Percentiles rank a stretch among this genome's conserved stretches.
Evolutionary conservation across 2,113 vertebrate species (phyloP).

Genomic region (Cryptoleucopteryx plumbea): DNA sequence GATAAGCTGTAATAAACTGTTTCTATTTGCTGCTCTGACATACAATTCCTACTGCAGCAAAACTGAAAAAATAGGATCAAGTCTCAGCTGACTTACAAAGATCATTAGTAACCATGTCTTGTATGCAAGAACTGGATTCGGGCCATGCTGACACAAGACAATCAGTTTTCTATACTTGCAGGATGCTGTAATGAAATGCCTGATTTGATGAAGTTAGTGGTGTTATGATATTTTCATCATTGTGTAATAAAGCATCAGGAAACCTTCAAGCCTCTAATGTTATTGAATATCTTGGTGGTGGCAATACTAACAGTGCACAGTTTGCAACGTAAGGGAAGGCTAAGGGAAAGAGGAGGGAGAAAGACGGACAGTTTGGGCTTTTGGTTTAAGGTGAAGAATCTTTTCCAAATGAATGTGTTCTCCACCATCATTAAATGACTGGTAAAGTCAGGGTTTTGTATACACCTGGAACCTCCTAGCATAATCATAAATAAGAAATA

Average conservation of each 20-base stretch:
- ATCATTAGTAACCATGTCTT: conserved; percentile 32
- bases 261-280: background rate
- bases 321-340: background rate
- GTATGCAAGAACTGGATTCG: background rate
- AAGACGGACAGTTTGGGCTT: rapidly evolving
- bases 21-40: conserved; percentile 15
- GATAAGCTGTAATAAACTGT: conserved; percentile 28
- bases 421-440: background rate
- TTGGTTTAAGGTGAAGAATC: background rate
- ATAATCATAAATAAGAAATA: background rate
- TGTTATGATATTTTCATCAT: conserved; percentile 17
- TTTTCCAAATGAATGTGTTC: background rate
- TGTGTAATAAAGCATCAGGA: conserved; percentile 39
- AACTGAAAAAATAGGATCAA: conserved; percentile 17
- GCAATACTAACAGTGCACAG: background rate
- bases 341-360: background rate
- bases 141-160: conserved; percentile 27
- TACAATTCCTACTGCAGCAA: background rate
- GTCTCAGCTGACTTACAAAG: conserved; percentile 29
- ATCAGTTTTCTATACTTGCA: conserved; percentile 13
- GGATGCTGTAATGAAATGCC: conserved; percentile 11
- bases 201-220: conserved; percentile 48
- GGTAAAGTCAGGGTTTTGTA: background rate
- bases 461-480: background rate
- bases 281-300: background rate